phyloP scores from a whole-genome alignment of 2,888 invertebrate genomes.

The Chymomyza caudatula region DNA sequence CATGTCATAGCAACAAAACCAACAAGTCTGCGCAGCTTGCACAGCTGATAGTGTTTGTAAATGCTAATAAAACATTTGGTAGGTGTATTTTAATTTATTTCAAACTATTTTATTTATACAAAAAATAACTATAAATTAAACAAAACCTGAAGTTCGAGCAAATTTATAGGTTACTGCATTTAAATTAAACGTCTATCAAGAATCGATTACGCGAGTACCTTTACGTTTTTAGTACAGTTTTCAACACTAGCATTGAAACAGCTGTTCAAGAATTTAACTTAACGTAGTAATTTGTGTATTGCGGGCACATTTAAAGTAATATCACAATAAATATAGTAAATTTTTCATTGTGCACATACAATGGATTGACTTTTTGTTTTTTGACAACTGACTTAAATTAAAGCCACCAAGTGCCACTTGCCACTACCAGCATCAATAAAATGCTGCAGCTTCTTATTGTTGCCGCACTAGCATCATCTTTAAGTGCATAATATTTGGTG shows the following conservation, averaged over 20 bases:
- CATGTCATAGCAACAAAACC: constrained; percentile 52
- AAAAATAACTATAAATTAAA: not conserved
- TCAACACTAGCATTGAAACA: constrained; percentile 26
- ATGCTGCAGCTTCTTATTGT: not conserved
- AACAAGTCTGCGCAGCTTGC: not conserved
- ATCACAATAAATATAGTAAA: constrained; percentile 58
- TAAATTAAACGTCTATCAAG: not conserved
- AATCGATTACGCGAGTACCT: not conserved
- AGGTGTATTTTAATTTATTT: not conserved
- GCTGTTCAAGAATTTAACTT: constrained; percentile 25
- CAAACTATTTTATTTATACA: too few relatives aligned
- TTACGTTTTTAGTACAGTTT: not conserved
- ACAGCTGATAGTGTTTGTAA: constrained; percentile 46
- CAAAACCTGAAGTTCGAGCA: not conserved
- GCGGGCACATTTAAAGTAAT: constrained; percentile 53
- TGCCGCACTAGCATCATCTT: constrained; percentile 23
- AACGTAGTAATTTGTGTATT: constrained; percentile 29
- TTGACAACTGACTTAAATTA: not conserved
- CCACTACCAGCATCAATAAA: constrained; percentile 11
- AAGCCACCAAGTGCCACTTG: constrained; percentile 10
- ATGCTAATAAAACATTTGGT: not conserved
- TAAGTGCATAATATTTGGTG: constrained; percentile 53
- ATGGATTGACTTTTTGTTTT: constrained; percentile 23
- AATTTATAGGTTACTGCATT: not conserved
- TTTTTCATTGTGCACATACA: constrained; percentile 14